Percentiles rank a stretch among this genome's conserved stretches.
Evolutionary conservation across 2,888 invertebrate genomes (phyloP).

Genomic region (Cantharis nigra): DNA sequence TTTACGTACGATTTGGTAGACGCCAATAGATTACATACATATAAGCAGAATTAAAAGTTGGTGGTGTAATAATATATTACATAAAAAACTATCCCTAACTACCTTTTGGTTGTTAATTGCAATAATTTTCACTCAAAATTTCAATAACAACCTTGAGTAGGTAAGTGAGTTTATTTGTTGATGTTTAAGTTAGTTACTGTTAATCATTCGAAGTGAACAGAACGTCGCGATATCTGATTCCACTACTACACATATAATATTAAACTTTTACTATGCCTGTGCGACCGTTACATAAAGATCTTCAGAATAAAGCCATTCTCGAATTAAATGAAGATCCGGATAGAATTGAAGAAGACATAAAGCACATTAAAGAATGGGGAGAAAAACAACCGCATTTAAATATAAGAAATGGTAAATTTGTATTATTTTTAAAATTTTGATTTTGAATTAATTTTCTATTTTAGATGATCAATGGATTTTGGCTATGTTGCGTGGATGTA

Average conservation of each 20-base stretch:
- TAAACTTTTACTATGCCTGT: background rate
- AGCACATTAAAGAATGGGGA: slow-evolving; percentile 60
- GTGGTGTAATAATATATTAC: no score
- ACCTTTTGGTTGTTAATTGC: background rate
- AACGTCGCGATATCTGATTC: background rate
- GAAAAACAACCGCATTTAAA: slow-evolving; percentile 60
- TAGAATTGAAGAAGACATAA: slow-evolving; percentile 54
- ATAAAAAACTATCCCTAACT: background rate
- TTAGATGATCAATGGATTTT: slow-evolving; percentile 60
- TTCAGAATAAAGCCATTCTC: background rate
- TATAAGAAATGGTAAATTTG: slow-evolving; percentile 30
- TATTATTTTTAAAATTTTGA: background rate
- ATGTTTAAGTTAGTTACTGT: background rate
- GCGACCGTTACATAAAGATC: background rate
- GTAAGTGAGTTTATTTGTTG: background rate
- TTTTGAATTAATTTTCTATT: background rate
- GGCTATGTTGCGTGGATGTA: slow-evolving; percentile 61
- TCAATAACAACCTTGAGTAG: background rate
- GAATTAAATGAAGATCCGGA: slow-evolving; percentile 56
- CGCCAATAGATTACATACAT: background rate
- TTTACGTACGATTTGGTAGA: background rate
- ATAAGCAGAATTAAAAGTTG: background rate
- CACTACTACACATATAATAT: background rate
- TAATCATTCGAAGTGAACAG: background rate
- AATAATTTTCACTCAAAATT: background rate